Base-by-base conservation (phyloP, 2,113 vertebrate genomes). In the Periophthalmodon schlosseri region DNA sequence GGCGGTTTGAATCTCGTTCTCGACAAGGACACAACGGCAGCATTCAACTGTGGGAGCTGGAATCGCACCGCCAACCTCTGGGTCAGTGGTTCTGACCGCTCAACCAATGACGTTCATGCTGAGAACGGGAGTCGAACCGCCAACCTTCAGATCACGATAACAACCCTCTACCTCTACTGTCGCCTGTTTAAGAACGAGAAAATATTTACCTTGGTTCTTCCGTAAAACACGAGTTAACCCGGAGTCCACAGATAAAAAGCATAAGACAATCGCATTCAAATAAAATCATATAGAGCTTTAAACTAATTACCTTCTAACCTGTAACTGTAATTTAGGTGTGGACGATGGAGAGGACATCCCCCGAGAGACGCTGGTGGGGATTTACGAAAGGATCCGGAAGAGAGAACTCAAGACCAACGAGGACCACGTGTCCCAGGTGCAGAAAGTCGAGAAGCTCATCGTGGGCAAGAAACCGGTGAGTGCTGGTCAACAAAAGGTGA, bases 401-500 rank as follows among this genome's bases (percentile, higher is more conserved):
- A 94, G 96, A 28, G 98, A 99, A 83, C 95, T 99, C 60, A 99
- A 98, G 84, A 99, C 97, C 18, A 99, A 96, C 0, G 97, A 99
- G 81, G 98, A 99, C 90, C 98, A 99, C 0, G 97, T 99, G 52
- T 97, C 98, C 1, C 98, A 99, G 82, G 98, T 99, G 81, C 97
- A 98, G 92, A 99, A 99, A 91, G 97, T 99, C 70, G 98, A 99
- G 87, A 98, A 99, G 79, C 96, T 99, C 86, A 99, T 99, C 2
- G 97, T 99, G 66, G 97, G 98, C 36, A 99, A 99, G 93, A 98
- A 99, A 88, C 97, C 97, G 14, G 98, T 99, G 90, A 83, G 98
- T 93, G 16, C 13, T 33, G 3, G 36, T 46, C 12, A 11, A 44
- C 71, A 18, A 75, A 16, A 36, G 2, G 16, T 14, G 0, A 47